These are phyloP conservation scores for Macheiramphus alcinus DNA, from an alignment of 2,113 vertebrate genomes.

Conservation along the genomic window DNA sequence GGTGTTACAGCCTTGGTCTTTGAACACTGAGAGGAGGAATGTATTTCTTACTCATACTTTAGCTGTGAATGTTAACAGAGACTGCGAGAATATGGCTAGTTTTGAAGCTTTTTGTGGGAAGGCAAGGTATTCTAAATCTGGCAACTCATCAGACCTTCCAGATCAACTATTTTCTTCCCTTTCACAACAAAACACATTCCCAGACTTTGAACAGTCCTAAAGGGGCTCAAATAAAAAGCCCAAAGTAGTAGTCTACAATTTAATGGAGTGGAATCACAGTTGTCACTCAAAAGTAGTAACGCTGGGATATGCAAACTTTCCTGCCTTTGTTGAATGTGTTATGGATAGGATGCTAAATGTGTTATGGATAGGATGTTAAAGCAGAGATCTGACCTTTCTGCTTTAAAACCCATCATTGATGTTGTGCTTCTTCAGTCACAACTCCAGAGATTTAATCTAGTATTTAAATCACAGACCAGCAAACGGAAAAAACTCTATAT, in stretches of 20 bases:
- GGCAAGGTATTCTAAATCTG: background rate
- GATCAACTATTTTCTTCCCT: background rate
- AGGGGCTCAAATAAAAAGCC: background rate
- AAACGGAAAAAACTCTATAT: background rate
- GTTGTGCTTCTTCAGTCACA: background rate
- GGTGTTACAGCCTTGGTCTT: background rate
- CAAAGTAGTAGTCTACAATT: background rate
- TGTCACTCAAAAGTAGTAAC: background rate
- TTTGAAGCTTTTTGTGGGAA: background rate
- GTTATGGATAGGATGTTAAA: background rate
- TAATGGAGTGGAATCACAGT: background rate
- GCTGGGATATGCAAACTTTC: background rate
- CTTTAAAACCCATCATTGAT: background rate
- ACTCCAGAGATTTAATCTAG: background rate
- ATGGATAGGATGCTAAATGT: background rate
- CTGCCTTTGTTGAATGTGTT: background rate
- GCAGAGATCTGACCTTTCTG: background rate
- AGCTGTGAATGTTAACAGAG: background rate
- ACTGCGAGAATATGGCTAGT: background rate
- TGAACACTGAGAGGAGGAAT: background rate
- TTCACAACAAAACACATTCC: background rate
- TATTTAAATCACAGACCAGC: background rate
- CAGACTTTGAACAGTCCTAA: background rate
- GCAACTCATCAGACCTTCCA: background rate
- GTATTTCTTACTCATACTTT: background rate